A percentile compares a stretch with the other conserved stretches of the same genome.
Conservation (phyloP, 2,797 vertebrate genomes). For the Diglossa cyanea region DNA sequence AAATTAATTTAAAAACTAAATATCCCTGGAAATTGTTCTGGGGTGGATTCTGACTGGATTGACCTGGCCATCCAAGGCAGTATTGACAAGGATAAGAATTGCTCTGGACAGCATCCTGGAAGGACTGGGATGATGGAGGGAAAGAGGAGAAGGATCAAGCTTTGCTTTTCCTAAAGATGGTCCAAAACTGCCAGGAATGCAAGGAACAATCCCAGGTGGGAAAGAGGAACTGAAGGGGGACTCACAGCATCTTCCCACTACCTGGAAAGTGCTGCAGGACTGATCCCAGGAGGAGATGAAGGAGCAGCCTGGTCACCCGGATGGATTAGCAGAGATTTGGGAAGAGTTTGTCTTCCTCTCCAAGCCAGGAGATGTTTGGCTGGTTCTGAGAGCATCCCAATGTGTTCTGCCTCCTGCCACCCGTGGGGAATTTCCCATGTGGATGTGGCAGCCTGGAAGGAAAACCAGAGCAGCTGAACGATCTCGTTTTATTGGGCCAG, state of each 20-base stretch:
- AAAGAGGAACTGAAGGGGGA: background rate
- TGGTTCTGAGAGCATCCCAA: rapidly evolving
- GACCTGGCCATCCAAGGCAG: background rate
- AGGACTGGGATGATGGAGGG: background rate
- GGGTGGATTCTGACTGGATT: background rate
- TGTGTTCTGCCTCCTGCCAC: background rate
- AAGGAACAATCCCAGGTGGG: rapidly evolving
- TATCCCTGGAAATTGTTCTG: background rate
- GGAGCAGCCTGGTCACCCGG: background rate
- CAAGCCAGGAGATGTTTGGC: background rate
- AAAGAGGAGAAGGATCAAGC: background rate
- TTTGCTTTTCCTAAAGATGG: background rate
- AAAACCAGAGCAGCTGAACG: background rate
- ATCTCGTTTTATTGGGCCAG: background rate
- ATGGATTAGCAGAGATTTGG: background rate
- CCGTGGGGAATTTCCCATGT: rapidly evolving
- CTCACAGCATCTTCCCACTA: background rate
- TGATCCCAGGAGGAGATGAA: rapidly evolving
- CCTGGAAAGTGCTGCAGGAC: background rate
- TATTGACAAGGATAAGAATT: background rate
- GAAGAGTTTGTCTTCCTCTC: background rate
- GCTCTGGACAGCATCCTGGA: background rate
- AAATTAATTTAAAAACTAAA: too few relatives aligned
- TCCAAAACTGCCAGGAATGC: background rate
- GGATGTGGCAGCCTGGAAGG: background rate